Base-by-base conservation (phyloP, 1,140 invertebrate genomes). In the Mylabris phalerata region DNA sequence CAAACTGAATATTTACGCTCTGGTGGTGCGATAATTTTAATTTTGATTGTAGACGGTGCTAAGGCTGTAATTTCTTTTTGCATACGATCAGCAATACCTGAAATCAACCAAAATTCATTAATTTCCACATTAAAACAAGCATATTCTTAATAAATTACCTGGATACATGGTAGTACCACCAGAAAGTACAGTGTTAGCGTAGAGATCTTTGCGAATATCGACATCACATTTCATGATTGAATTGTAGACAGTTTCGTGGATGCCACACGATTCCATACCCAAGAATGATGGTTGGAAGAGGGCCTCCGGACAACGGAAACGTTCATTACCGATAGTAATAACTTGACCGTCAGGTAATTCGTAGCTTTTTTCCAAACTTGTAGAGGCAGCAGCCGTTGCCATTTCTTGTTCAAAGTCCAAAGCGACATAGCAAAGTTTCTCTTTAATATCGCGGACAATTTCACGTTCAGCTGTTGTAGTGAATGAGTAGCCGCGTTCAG, bases 171-270 rank as follows among this genome's bases (percentile, higher is more conserved):
- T 87, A 65, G 85, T 86, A 64, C 85, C 85, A 67, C 92, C 92
- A 47, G 92, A 94, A 43, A 94, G 75, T 42, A 94, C 92, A 43
- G 88, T 93, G 80, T 94, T 94, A 69, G 91, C 89, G 74, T 94
- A 94, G 73, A 94, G 78, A 77, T 94, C 92, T 79, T 91, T 91
- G 74, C 89, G 82, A 77, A 93, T 92, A 70, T 93, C 90, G 1
- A 93, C 89, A 71, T 94, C 91, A 74, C 91, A 94, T 79, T 95
- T 94, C 92, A 94, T 94, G 77, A 95, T 95, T 46, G 90, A 92
- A 79, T 94, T 94, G 82, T 93, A 95, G 50, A 89, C 90, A 58
- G 93, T 93, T 74, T 94, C 91, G 71, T 93, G 90, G 74, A 94
- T 92, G 62, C 91, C 91, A 66, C 87, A 89, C 24, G 89, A 88